Base-by-base conservation (phyloP, 2,113 vertebrate species). In the Leptocoma aspasia region DNA sequence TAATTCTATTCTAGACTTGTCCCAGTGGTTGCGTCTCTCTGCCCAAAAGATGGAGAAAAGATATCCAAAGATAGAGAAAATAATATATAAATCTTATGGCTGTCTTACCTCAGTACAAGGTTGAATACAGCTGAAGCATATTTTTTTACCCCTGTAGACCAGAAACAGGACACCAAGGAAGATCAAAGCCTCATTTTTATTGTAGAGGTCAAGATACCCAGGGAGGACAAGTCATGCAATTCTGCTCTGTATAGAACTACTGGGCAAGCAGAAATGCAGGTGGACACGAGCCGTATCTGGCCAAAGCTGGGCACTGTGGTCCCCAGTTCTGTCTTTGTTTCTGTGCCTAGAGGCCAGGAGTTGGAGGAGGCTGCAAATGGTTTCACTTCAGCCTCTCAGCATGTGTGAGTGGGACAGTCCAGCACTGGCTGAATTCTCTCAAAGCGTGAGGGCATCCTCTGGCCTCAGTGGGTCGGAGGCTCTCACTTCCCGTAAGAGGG, bases 401-500 rank as follows among this genome's bases (percentile, higher is more conserved):
- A 19, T 11, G 6, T 30, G 18, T 59, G 7, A 70, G 10, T 26
- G 13, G 8, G 21, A 82, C 5, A 18, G 44, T 37, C 35, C 37
- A 64, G 26, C 41, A 54, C 22, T 61, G 73, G 53, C 49, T 79
- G 16, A 52, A 60, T 69, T 14, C 26, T 26, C 23, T 33, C 42
- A 26, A 47, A 68, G 35, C 15, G 24, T 1, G 1, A 47, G 6
- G 12, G 20, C 5, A 2, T 83, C 21, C 37, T 35, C 39, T 56
- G 37, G 11, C 56, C 23, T 86, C 24, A 33, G 0, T 41, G 30
- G 27, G 21, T 45, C 1, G 1, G 53, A 72, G 44, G 44, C 7
- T 80, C 15, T 28, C 23, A 15, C 11, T 47, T 56, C 13, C 27
- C 2, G 0, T 18, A 31, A 17, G 7, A 49, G 10, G 5, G 2